Base-by-base conservation (phyloP, 2,888 invertebrate species). In the Drosophila cyrtoloma region DNA sequence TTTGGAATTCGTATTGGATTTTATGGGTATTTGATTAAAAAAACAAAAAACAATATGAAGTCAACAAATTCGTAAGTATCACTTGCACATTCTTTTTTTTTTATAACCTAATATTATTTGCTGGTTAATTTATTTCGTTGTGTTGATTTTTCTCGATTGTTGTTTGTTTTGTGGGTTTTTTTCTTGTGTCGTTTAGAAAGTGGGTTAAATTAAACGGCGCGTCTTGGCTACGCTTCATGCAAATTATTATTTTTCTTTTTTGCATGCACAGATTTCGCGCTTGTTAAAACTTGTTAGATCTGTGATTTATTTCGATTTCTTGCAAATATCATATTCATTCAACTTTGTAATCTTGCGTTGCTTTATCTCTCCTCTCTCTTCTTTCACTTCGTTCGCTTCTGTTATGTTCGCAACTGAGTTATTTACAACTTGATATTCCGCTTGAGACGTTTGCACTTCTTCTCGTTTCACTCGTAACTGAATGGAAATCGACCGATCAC, bases 391-490 rank as follows among this genome's bases (percentile, higher is more conserved):
- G 60, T 66, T 68, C 66, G 61, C 60, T 81, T 70, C 76, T 64
- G 72, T 39, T 47, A 44, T 66, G 81, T 81, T 77, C 69, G 80
- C 81, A 81, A 82, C 82, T 79, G 52, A 65, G 67, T 67, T 69
- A 59, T 63, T 58, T 86, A 86, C 86, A 86, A 86, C 86, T 86
- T 86, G 89, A 90, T 75, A 71, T 71, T 89, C 87, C 91, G 87
- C 89, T 84, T 73, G 57, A 76, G 77, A 84, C 88, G 91, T 90
- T 82, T 89, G 89, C 87, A 82, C 87, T 86, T 79, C 85, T 82
- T 82, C 91, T 81, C 89, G 87, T 76, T 89, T 90, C 77, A 77
- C 75, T 80, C 76, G 81, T 76, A 82, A 87, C 75, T 87, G 82
- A 86, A 72, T 79, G 77, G 30, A 61, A 71, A 47, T 61, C 63